Base-by-base conservation (phyloP, 2,113 vertebrate genomes). In the Microcebus jonahi region DNA sequence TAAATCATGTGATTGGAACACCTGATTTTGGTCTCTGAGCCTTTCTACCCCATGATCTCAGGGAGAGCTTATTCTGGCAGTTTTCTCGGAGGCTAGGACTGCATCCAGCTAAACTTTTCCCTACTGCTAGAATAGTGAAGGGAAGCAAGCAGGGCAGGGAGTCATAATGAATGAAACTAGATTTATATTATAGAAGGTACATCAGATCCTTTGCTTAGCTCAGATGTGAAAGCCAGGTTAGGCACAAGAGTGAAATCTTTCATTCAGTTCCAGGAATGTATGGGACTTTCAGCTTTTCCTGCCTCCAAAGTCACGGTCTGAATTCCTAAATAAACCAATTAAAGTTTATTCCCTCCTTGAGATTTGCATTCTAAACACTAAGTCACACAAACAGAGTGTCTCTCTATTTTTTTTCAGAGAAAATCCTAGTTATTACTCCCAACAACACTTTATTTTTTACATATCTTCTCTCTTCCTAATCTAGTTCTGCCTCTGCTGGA, bases 291-390 rank as follows among this genome's bases (percentile, higher is more conserved):
- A n/a, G 70, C 15, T 81, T 73, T 71, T 93, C 86, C 63, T 87
- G 36, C 36, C 39, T 96, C 53, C n/a, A 48, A 79, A 90, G 34
- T 87, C 87, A 59, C 59, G 34, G 17, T 31, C 75, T 50, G 50
- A 50, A 39, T 77, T 77, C 42, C 70, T 55, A 50, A 73, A 80
- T 25, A 80, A 88, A 65, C 20, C 8, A 88, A 82, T 20, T 50
- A 80, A 59, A 25, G 68, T 55, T 96, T 84, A 91, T 53, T 91
- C 85, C 65, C 20, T 71, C 53, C 15, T 79, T 71, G 23, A 91
- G 77, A 70, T 88, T 88, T 94, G 88, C 25, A 91, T 70, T 89
- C 25, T 53, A 77, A 39, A 70, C 59, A 90, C 36, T 81, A 95
- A 86, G 31, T 61, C 13, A 6, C 13, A 71, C 31, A 67, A 80